These are phyloP conservation scores for Acleris sparsana DNA, from an alignment of 2,888 invertebrate species.

Conservation along the genomic window DNA sequence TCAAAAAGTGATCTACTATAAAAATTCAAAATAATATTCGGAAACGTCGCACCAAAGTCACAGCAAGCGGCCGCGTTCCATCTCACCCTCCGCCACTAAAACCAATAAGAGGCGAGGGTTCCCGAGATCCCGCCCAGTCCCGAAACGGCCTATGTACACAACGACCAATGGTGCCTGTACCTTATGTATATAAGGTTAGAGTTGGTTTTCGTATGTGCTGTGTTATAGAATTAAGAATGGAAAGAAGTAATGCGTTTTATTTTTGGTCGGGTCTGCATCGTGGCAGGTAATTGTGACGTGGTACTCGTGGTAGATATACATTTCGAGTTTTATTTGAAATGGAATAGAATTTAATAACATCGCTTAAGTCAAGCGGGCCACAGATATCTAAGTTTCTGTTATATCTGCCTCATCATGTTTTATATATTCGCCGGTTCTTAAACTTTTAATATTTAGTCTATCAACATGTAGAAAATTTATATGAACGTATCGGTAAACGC, in stretches of 20 bases:
- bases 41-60: slow-evolving; percentile 68
- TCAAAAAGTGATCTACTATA: not conserved
- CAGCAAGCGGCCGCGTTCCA: slow-evolving; percentile 54
- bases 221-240: slow-evolving; percentile 49
- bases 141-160: slow-evolving; percentile 66
- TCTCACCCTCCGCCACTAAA: slow-evolving; percentile 74
- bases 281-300: slow-evolving; percentile 22
- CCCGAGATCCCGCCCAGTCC: slow-evolving; percentile 52
- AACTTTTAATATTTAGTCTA: no score
- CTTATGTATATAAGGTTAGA: slow-evolving; percentile 37
- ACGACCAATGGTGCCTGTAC: slow-evolving; percentile 44
- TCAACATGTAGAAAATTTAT: no score
- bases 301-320: slow-evolving; percentile 14
- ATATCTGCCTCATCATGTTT: no score
- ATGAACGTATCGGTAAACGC: no score
- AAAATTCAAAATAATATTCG: slow-evolving; percentile 18
- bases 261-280: slow-evolving; percentile 48
- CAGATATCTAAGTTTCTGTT: no score
- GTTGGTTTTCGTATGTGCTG: slow-evolving; percentile 47
- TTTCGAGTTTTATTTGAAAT: slow-evolving; percentile 8
- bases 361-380: no score
- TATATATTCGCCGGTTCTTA: no score
- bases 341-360: not conserved
- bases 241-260: slow-evolving; percentile 49
- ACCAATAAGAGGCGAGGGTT: slow-evolving; percentile 81